These are phyloP conservation scores for Lophius americanus DNA, from an alignment of 2,797 vertebrate species.

Conservation along the genomic window DNA sequence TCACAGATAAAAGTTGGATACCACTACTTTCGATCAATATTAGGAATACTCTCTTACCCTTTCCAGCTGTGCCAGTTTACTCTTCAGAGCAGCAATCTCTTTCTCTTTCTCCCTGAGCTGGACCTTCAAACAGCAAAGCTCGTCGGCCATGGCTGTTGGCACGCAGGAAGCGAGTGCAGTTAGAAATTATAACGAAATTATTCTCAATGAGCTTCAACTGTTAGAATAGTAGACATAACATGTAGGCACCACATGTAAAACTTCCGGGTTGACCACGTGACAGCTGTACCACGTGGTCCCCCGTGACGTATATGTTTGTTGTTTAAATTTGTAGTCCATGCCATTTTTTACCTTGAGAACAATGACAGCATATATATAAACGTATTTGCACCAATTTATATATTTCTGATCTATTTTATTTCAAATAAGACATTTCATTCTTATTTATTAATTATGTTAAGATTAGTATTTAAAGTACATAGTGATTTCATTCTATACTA, in stretches of 20 bases:
- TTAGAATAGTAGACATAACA: neutral
- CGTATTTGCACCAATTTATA: no score
- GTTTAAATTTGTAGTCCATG: neutral
- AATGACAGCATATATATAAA: no score
- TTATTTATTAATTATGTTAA: no score
- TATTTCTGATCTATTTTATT: no score
- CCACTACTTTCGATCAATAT: no score
- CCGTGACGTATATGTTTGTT: no score
- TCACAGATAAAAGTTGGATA: no score
- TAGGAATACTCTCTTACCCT: conserved; percentile 58
- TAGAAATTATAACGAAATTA: neutral
- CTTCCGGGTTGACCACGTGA: conserved; percentile 70
- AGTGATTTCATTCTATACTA: no score
- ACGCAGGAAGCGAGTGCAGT: neutral
- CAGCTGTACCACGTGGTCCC: conserved; percentile 52
- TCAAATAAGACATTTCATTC: no score
- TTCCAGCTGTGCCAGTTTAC: conserved; percentile 69
- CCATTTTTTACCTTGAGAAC: neutral
- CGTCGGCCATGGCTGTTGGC: conserved; percentile 65
- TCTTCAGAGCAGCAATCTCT: conserved; percentile 75
- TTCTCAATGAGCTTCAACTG: no score
- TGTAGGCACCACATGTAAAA: neutral
- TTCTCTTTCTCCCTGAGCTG: conserved; percentile 75
- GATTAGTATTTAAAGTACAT: no score
- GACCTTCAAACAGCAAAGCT: conserved; percentile 65